A percentile compares a stretch with the other conserved stretches of the same genome.
Conservation (phyloP, 2,113 vertebrate species). For the Sphyrna mokarran region DNA sequence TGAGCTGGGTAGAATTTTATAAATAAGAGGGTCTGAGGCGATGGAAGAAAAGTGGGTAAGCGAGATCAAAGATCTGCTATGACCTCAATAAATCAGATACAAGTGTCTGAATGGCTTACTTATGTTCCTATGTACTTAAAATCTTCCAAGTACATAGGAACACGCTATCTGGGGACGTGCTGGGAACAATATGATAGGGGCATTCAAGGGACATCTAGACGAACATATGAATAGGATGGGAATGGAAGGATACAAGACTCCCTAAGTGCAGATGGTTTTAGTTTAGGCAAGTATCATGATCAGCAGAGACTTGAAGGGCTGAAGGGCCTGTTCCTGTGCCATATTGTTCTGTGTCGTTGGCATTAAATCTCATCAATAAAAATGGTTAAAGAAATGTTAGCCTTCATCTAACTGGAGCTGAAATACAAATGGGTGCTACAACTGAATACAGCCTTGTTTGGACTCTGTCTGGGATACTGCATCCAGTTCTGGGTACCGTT, state of each 20-base stretch:
- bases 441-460: background rate
- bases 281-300: no score
- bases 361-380: background rate
- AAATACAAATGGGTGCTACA: background rate
- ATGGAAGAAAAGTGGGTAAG: background rate
- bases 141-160: background rate
- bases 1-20: background rate
- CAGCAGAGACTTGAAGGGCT: no score
- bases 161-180: no score
- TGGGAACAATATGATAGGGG: no score
- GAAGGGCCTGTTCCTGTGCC: no score
- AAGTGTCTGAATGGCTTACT: background rate
- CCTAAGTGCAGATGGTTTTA: no score
- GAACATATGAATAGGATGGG: no score
- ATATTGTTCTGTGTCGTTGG: no score
- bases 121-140: background rate
- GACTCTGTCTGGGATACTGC: background rate
- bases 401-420: background rate
- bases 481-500: background rate
- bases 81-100: background rate
- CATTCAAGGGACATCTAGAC: no score
- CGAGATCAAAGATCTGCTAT: background rate
- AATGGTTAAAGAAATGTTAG: background rate
- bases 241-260: no score
- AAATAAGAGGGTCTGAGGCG: background rate